Percentiles rank a stretch among this genome's conserved stretches.
phyloP scores from a whole-genome alignment of 2,797 vertebrate genomes.

The Pantherophis vulpinus region DNA sequence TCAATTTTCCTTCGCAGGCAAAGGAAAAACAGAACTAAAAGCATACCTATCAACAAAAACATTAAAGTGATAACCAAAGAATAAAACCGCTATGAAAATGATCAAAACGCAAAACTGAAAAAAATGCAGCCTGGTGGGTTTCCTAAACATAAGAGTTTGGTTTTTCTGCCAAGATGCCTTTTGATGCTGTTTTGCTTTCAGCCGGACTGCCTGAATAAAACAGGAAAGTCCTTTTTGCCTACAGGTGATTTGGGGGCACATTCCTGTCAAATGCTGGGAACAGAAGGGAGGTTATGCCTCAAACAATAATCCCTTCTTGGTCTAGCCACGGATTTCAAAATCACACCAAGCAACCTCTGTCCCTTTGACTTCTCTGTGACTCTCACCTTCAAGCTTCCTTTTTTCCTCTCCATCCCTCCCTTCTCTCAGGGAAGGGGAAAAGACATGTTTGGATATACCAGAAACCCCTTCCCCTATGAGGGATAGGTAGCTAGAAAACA shows the following conservation, averaged over 20 bases:
- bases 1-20: background rate
- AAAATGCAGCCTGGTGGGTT: background rate
- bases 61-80: background rate
- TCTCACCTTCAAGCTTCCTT: background rate
- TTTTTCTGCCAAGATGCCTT: background rate
- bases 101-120: background rate
- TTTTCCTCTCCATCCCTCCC: background rate
- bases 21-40: background rate
- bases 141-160: background rate
- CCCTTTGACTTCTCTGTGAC: background rate
- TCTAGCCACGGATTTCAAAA: background rate
- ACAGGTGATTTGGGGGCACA: background rate
- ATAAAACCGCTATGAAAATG: background rate
- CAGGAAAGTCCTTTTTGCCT: background rate
- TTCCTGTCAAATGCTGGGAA: background rate
- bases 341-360: background rate
- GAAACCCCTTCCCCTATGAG: background rate
- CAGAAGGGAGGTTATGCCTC: background rate
- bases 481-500: background rate
- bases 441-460: background rate
- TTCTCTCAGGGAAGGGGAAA: background rate
- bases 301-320: background rate
- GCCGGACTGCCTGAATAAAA: background rate
- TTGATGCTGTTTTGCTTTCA: background rate
- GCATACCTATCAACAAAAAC: background rate